Evolutionary conservation across 2,113 vertebrate genomes (phyloP).

Genomic region (Perca schrenkii): DNA sequence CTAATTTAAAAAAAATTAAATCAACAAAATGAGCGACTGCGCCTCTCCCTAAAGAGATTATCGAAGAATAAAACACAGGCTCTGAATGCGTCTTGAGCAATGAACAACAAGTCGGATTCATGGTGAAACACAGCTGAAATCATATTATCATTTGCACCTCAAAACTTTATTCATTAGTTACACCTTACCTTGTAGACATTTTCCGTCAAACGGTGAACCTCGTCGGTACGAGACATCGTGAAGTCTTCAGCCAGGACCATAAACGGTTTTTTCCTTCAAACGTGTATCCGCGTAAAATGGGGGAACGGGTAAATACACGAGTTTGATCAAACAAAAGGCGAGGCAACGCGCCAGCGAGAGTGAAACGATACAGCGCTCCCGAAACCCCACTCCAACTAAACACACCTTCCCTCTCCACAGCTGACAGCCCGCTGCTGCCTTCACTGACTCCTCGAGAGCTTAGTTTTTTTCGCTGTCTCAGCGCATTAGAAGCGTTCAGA

Average conservation of each 20-base stretch:
- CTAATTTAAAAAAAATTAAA: not conserved
- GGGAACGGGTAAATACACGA: not conserved
- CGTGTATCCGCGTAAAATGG: slow-evolving; percentile 75
- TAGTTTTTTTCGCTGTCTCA: not conserved
- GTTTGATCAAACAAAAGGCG: slow-evolving; percentile 18
- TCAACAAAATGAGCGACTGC: not conserved
- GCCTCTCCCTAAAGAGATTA: slow-evolving; percentile 40
- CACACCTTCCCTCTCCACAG: slow-evolving; percentile 72
- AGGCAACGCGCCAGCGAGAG: slow-evolving; percentile 34
- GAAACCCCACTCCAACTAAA: slow-evolving; percentile 73
- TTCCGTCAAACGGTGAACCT: slow-evolving; percentile 96
- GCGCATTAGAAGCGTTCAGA: too few species aligned
- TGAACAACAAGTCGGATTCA: not conserved
- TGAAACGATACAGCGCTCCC: slow-evolving; percentile 50
- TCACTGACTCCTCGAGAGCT: slow-evolving; percentile 6
- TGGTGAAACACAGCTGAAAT: not conserved
- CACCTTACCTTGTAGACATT: slow-evolving; percentile 95
- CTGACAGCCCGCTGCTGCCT: slow-evolving; percentile 70
- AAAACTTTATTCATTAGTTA: slow-evolving; percentile 75
- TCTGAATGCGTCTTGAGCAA: slow-evolving; percentile 1
- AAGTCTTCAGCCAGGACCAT: slow-evolving; percentile 87
- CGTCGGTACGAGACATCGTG: slow-evolving; percentile 95
- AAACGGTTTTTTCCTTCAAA: slow-evolving; percentile 73
- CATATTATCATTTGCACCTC: not conserved
- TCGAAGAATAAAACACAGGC: not conserved